Base-by-base conservation (phyloP, 2,797 vertebrate species). In the Florisuga fusca region DNA sequence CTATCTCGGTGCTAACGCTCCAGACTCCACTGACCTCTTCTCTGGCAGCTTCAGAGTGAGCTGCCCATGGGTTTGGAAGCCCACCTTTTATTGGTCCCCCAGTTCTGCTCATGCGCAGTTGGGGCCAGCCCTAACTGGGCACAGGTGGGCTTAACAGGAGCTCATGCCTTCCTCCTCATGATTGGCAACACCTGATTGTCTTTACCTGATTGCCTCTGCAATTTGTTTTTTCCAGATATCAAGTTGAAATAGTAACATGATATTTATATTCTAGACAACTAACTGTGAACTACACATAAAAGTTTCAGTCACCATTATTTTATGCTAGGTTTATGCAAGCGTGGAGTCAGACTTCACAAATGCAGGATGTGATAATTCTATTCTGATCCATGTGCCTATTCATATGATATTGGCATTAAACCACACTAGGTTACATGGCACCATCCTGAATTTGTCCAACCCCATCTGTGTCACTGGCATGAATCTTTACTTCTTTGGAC, bases 281-380 rank as follows among this genome's bases (percentile, higher is more conserved):
- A 74, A 61, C 36, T 85, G 63, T 84, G 68, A 87, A 71, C 43
- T 58, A 66, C 84, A 69, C 54, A 61, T 45, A 22, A 80, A 85
- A 71, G 77, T 41, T 95, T 92, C 46, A 53, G 27, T 58, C 50
- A 71, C 9, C 8, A 83, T 64, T 87, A 68, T 85, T 92, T 87
- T 85, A 29, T 77, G 46, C 76, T 63, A 22, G 27, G 9, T 81
- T 90, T 85, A 68, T 83, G 76, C 38, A 83, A 83, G 34, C 34
- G 43, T 89, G 48, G 73, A 95, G 63, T 93, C 87, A 92, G 58
- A 83, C 31, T 75, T 94, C 79, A 73, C 78, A 66, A 78, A 87
- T 45, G 82, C 89, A n/a, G 87, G 90, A 89, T 87, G 79, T 76
- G 78, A 64, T 77, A 89, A 74, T 68, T 90, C 75, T 90, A 58